These are phyloP conservation scores for Gallirallus australis DNA, from an alignment of 2,797 vertebrate genomes.

Conservation along the genomic window DNA sequence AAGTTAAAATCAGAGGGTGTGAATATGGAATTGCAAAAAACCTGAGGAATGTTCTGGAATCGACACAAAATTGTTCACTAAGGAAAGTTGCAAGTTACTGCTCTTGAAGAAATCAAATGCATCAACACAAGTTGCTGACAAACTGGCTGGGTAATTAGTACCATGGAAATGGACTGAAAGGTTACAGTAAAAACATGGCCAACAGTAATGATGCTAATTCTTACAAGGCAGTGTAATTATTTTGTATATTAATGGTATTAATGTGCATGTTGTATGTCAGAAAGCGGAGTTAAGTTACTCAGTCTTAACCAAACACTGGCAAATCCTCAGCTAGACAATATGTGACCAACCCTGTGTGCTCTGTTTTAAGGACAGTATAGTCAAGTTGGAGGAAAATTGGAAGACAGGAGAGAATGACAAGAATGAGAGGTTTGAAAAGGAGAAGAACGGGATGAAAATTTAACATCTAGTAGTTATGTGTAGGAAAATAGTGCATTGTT, in stretches of 20 bases:
- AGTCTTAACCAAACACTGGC: background rate
- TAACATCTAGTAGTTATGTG: background rate
- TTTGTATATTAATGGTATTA: background rate
- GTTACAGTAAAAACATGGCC: background rate
- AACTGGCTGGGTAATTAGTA: background rate
- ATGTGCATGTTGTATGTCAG: background rate
- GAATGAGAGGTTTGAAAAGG: background rate
- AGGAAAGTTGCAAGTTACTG: background rate
- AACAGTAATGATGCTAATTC: background rate
- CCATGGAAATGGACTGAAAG: background rate
- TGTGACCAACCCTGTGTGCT: fast-evolving
- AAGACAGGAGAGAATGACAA: background rate
- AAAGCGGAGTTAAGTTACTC: background rate
- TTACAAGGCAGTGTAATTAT: background rate
- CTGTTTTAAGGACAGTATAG: background rate
- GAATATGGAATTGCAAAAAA: background rate
- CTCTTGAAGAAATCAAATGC: background rate
- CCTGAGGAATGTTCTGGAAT: background rate
- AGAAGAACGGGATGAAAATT: background rate
- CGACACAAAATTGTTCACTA: background rate
- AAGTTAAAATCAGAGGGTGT: background rate
- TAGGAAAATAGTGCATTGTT: background rate
- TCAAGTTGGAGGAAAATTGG: background rate
- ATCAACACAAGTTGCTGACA: background rate
- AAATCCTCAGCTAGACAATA: background rate